Conservation (phyloP, 2,113 vertebrate species). For the Nibea coibor region DNA sequence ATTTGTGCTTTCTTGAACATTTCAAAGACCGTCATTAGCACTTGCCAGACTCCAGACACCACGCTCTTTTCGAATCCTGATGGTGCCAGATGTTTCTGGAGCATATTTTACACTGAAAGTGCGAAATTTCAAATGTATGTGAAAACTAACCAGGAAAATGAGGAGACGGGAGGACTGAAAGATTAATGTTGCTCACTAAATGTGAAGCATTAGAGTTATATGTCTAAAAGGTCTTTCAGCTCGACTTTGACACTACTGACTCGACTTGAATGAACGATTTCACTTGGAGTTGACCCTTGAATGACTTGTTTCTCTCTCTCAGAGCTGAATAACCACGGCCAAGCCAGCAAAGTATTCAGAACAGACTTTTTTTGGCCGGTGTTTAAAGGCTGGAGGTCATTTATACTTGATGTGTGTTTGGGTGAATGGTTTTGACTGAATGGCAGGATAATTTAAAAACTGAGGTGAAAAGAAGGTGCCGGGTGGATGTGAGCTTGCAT, state of each 20-base stretch:
- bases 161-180: not conserved
- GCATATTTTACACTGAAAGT: not conserved
- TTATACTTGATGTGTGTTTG: not conserved
- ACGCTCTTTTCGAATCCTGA: not conserved
- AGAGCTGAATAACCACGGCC: conserved; percentile 1
- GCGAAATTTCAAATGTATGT: not conserved
- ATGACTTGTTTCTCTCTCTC: not conserved
- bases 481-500: not conserved
- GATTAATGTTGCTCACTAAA: not conserved
- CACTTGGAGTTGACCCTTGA: conserved; percentile 4
- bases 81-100: not conserved
- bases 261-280: not conserved
- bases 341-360: not conserved
- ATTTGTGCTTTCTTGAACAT: not conserved
- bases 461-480: not conserved
- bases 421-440: not conserved
- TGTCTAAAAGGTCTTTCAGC: not conserved
- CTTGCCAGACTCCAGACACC: not conserved
- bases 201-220: not conserved
- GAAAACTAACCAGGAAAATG: not conserved
- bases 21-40: not conserved
- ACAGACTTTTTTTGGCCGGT: not conserved
- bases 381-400: conserved; percentile 1
- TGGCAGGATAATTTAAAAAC: too few species aligned
- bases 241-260: not conserved